Evolutionary conservation across 2,888 invertebrate genomes (phyloP).

Genomic region (Tridacna crocea): DNA sequence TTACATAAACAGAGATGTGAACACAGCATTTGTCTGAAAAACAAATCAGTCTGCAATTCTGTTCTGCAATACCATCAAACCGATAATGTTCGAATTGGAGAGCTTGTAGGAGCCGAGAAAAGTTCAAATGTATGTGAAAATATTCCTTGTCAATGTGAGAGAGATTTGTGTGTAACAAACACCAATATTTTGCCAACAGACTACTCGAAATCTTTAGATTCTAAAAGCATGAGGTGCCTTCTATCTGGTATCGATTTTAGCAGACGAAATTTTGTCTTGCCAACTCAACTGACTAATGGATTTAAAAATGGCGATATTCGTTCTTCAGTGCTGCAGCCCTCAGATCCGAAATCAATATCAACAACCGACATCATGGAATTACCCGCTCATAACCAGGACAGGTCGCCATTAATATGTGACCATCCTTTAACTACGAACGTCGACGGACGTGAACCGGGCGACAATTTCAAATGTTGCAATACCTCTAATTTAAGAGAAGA

Average conservation of each 20-base stretch:
- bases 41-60: too few relatives aligned
- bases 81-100: too few relatives aligned
- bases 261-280: conserved; percentile 2
- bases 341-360: conserved; percentile 4
- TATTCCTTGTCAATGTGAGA: not conserved
- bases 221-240: not conserved
- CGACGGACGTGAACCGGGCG: not conserved
- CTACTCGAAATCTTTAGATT: not conserved
- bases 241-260: conserved; percentile 17
- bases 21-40: too few relatives aligned
- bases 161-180: not conserved
- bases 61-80: too few relatives aligned
- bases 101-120: not conserved
- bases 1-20: too few relatives aligned
- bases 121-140: not conserved
- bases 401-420: not conserved
- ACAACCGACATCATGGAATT: not conserved
- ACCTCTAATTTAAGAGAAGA: conserved; percentile 16
- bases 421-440: not conserved
- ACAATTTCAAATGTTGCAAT: not conserved
- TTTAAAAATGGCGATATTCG: conserved; percentile 14
- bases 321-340: conserved; percentile 7
- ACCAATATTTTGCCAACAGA: not conserved
- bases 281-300: conserved; percentile 19
- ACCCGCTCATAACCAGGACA: conserved; percentile 17